Percentiles rank a stretch among this genome's conserved stretches.
Evolutionary conservation across 2,113 vertebrate genomes (phyloP).

Genomic region (Cyanistes caeruleus): DNA sequence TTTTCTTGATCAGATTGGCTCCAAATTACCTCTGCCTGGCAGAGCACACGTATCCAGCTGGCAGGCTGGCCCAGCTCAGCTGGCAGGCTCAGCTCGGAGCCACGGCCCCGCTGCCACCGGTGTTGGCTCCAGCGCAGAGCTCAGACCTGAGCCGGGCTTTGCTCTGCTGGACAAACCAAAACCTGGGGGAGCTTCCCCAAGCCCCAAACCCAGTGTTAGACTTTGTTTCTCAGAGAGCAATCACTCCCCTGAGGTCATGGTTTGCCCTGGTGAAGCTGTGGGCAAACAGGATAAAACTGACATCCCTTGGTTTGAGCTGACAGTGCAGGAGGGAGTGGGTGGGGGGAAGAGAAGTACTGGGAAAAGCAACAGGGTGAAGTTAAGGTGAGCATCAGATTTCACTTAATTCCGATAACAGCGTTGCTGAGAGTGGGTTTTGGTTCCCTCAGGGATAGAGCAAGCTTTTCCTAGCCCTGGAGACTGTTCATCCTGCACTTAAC

Average conservation of each 20-base stretch:
- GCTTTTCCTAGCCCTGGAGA: conserved; percentile 18
- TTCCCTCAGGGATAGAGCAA: not conserved
- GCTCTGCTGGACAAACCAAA: not conserved
- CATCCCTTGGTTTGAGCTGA: not conserved
- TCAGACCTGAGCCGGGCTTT: not conserved
- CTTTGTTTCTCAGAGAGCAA: not conserved
- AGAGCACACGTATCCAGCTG: not conserved
- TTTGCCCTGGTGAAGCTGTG: not conserved
- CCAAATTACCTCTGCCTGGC: not conserved
- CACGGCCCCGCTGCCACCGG: fast-evolving
- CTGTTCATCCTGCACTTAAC: conserved; percentile 52
- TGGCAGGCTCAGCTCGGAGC: not conserved
- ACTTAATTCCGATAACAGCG: not conserved
- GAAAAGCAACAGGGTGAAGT: conserved; percentile 17
- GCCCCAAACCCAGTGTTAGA: not conserved
- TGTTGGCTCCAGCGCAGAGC: fast-evolving
- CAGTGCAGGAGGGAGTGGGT: not conserved
- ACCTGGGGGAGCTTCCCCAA: not conserved
- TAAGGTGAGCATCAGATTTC: conserved; percentile 12
- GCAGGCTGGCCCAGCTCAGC: not conserved
- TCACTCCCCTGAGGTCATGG: not conserved
- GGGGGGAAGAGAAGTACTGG: not conserved
- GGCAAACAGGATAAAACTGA: not conserved
- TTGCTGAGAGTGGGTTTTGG: conserved; percentile 15
- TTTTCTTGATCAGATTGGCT: not conserved